Base-by-base conservation (phyloP, 2,888 invertebrate genomes). In the Anagyrus pseudococci region DNA sequence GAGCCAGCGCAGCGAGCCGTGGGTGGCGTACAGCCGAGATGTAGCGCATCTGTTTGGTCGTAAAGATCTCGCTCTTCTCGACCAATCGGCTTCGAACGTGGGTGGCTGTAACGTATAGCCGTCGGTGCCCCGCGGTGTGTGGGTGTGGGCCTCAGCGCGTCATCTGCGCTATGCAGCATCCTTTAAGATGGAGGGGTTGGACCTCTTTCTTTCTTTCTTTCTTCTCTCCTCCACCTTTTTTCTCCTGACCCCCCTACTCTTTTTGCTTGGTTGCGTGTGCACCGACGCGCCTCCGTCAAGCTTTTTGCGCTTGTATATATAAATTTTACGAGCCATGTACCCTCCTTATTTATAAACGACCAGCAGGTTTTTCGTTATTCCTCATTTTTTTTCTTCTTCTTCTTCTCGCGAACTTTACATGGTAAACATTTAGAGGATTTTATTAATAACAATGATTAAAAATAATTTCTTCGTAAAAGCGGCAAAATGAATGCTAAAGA, bases 61-160 rank as follows among this genome's bases (percentile, higher is more conserved):
- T 13, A 6, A 22, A 22, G 8, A 20, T 22, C 20, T 44, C 26
- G 23, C 44, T 17, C 29, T 26, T 8, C 59, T 69, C 72, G 71
- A 67, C 78, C 78, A 78, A 78, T 78, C 67, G 67, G 73, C 72
- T 73, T 67, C 68, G 67, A 60, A 74, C 74, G 77, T 77, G 76
- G 78, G 77, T 78, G 76, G 75, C 74, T 61, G 46, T 2, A 8
- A 37, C 8, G 33, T 37, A 37, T 8, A 2, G 4, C 15, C 29
- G 33, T 4, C 23, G 37, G 43, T n/a, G n/a, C 2, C 22, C n/a
- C 50, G 52, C 47, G 50, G 71, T 69, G 76, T 75, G 76, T 74
- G 70, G 64, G 64, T 58, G 58, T 61, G 59, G 61, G 56, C 61
- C 61, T 37, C 26, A 70, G 71, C 74, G 70, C 71, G 73, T 70